Evolutionary conservation across 1,140 invertebrate genomes (phyloP), one percentile per base, ranked within the genome.

Genomic region (Bombus pascuorum): DNA sequence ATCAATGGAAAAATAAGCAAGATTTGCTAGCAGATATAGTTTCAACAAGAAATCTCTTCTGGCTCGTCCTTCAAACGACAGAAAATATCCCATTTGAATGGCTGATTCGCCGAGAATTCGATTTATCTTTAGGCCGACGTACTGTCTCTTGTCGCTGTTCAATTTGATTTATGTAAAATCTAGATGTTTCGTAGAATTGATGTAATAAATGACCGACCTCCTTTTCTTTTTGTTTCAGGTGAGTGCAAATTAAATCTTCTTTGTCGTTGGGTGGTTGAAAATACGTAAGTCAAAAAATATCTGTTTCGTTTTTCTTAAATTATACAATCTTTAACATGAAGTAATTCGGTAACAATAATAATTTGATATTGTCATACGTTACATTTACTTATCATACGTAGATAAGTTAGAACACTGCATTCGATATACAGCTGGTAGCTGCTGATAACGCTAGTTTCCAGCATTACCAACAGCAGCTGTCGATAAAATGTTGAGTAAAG

Each of bases 221-320:
- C 1, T 76, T 68, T 15, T 62, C 15, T 42, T 22, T 83, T 15
- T 83, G 73, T 83, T 83, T 53, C 81, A 83, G 81, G 81, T 83
- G 73, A 83, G 81, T 83, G 22, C 25, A 8, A 34, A 74, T 53
- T n/a, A 34, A 37, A 37, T 32, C 3, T 25, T 57, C 8, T 4
- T 13, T 39, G 28, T 8, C 6, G 18, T 22, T 28, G 42, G 5
- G 4, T 76, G 2, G 18, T 3, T 10, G 10, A 0, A 53, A 1
- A 15, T 32, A 32, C 9, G 81, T 83, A 83, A 83, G 81, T 74
- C 15, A 0, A 22, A 4, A 0, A 8, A 44, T 62, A 6, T 28
- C 0, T 28, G 12, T 18, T 47, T 22, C 3, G 42, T 59, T 22
- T 9, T 42, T 42, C 1, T 47, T 10, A 9, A 42, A 42, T 47